Conservation (phyloP, 2,113 vertebrate species). For the Colius striatus region DNA sequence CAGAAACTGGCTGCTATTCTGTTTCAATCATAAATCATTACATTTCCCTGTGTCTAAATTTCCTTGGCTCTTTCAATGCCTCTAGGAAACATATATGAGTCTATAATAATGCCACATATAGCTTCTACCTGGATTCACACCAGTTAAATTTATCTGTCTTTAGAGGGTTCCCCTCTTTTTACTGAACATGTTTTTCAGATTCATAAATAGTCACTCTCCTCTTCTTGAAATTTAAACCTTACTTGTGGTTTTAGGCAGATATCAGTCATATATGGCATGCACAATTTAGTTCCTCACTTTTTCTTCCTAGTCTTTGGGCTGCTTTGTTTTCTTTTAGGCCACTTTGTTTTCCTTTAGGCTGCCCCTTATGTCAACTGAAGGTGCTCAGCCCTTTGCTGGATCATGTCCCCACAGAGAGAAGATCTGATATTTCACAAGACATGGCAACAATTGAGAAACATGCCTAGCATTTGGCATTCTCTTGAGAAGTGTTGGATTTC, state of each 20-base stretch:
- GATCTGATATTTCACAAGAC: not conserved
- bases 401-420: not conserved
- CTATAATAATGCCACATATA: not conserved
- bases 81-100: not conserved
- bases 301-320: not conserved
- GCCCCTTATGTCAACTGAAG: not conserved
- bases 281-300: not conserved
- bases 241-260: not conserved
- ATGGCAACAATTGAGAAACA: not conserved
- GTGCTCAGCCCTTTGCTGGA: not conserved
- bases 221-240: not conserved
- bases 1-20: slow-evolving; percentile 17
- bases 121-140: not conserved
- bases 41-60: not conserved
- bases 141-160: not conserved
- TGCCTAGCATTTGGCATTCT: not conserved
- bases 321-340: not conserved
- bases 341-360: not conserved
- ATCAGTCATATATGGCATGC: accelerated
- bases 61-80: not conserved
- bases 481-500: not conserved
- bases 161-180: not conserved
- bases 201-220: not conserved
- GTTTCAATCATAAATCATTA: slow-evolving; percentile 26
- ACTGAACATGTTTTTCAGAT: not conserved